Base-by-base conservation (phyloP, 2,113 vertebrate species). In the Sinocyclocheilus anshuiensis region DNA sequence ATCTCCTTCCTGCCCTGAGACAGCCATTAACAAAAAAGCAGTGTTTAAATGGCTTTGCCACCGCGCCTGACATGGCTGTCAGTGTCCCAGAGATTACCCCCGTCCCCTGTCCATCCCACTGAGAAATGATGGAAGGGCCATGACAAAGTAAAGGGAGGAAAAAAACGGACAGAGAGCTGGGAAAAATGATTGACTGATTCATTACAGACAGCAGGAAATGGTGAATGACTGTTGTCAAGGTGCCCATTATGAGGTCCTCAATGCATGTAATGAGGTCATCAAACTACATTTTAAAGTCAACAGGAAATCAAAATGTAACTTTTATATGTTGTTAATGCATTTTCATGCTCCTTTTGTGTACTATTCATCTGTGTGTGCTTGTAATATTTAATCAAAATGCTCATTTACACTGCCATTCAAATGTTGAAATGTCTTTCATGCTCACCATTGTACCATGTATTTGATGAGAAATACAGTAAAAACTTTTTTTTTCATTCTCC, bases 21-120 rank as follows among this genome's bases (percentile, higher is more conserved):
- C 84, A 87, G 89, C 67, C 90, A 91, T 92, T 93, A 93, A 91
- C 84, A 89, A 89, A 84, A 90, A 91, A 53, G 67, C 82, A 45
- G 83, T 88, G 90, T 93, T 94, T 92, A 91, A 94, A 91, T 90
- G 91, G 87, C 88, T 92, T 88, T 90, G 89, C 87, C 80, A 63
- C 76, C 22, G 33, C 88, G 33, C 29, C 86, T 90, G 93, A 94
- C 92, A 92, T 77, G 67, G 86, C 89, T 91, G 93, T 92, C 92
- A 93, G 87, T 92, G 87, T 87, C 78, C 79, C 76, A 69, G 72
- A 89, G 88, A 92, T 91, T 87, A 88, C 75, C 86, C 69, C 57
- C 77, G 10, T 91, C 79, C 42, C 83, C 78, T 79, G 79, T 89
- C 87, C 67, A 61, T 88, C 76, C 72, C 39, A 77, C 84, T 53